These are phyloP conservation scores for Stenichneumon culpator DNA, from an alignment of 2,888 invertebrate species.

Conservation along the genomic window DNA sequence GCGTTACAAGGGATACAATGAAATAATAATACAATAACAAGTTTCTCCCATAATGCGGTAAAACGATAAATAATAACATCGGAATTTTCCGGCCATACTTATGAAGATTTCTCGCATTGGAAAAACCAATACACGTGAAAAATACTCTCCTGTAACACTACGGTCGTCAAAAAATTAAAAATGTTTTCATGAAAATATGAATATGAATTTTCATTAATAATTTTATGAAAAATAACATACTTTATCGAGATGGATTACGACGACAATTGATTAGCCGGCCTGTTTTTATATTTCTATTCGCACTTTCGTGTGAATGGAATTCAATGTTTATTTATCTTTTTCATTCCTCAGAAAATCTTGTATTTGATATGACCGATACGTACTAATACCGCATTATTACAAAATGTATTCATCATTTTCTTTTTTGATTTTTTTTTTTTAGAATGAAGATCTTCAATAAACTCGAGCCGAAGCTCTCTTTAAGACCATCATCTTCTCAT, in stretches of 20 bases:
- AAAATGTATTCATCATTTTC: not conserved
- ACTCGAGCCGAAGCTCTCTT: not conserved
- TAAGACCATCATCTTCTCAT: conserved; percentile 26
- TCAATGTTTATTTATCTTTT: not conserved
- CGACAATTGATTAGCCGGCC: not conserved
- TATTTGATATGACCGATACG: not conserved
- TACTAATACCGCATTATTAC: not conserved
- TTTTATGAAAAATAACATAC: not conserved
- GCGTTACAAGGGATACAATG: not conserved
- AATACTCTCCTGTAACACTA: not conserved
- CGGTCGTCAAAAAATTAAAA: no score
- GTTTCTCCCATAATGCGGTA: not conserved
- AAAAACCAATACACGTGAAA: not conserved
- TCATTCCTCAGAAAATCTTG: no score
- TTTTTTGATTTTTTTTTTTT: not conserved
- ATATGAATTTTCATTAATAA: no score
- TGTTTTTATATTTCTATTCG: not conserved
- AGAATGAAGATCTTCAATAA: not conserved
- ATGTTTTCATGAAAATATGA: no score
- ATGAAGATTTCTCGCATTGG: no score
- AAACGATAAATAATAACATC: not conserved
- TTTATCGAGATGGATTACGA: not conserved
- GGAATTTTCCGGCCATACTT: not conserved
- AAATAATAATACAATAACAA: not conserved
- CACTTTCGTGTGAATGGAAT: not conserved